phyloP scores from a whole-genome alignment of 2,888 invertebrate species.

The Nycteola revayana region DNA sequence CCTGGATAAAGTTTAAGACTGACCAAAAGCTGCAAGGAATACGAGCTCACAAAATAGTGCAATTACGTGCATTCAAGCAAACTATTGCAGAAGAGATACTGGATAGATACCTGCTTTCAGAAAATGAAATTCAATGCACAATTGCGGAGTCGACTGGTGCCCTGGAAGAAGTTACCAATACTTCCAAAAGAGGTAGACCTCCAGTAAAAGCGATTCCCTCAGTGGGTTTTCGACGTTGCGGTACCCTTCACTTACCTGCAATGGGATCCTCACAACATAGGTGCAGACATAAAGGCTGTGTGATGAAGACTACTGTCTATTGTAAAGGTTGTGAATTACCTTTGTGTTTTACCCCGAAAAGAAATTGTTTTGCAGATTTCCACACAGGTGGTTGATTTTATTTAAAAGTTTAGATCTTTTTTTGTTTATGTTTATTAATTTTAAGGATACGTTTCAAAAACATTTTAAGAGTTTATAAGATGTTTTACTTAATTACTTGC shows the following conservation, averaged over 20 bases:
- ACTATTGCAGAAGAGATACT: background rate
- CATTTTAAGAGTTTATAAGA: no score
- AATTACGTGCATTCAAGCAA: slow-evolving; percentile 1
- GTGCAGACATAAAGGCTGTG: background rate
- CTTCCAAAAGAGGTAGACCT: background rate
- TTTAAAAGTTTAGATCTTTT: no score
- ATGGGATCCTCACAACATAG: background rate
- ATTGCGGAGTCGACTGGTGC: background rate
- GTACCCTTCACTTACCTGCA: background rate
- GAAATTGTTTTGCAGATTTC: slow-evolving; percentile 1
- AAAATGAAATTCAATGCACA: background rate
- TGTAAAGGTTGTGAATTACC: background rate
- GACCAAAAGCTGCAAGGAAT: background rate
- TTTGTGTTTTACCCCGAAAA: background rate
- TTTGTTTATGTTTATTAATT: no score
- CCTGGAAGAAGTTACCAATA: background rate
- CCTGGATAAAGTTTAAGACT: background rate
- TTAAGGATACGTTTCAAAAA: background rate
- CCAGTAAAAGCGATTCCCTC: background rate
- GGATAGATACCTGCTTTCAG: background rate
- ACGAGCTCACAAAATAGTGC: background rate
- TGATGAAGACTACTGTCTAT: background rate
- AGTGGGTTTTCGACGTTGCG: background rate
- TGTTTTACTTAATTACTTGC: background rate
- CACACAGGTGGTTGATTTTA: background rate